Evolutionary conservation across 2,888 invertebrate genomes (phyloP), one percentile per base, ranked within the genome.

Genomic region (Sacculina carcini): DNA sequence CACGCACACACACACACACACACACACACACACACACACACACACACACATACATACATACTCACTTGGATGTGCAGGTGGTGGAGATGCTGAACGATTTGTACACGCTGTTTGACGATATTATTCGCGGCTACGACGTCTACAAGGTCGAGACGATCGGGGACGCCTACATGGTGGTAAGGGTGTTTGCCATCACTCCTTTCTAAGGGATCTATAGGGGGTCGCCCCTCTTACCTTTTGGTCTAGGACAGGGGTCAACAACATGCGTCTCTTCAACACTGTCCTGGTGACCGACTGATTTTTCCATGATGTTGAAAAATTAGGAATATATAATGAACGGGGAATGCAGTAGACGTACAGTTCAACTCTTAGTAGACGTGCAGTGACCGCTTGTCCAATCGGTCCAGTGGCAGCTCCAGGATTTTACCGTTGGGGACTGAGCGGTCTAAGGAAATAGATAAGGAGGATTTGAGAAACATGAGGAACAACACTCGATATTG

Each of bases 91-190:
- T 72, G 51, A 73, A 73, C 59, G 72, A 73, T 61, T 63, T 72
- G 46, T 72, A 72, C 62, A 68, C 71, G 38, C 68, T 69, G n/a
- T 72, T 73, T 59, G 72, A 72, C 59, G 66, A 68, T 21, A 71
- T 71, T 51, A 69, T 72, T 36, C 71, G 68, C 58, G 65, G 67
- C 54, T 71, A 70, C 59, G 65, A 68, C 56, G 68, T 67, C 14
- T 71, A 61, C 50, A 71, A 72, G 56, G 70, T 71, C 38, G 63
- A 64, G 50, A 64, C 63, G 10, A 63, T 63, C 21, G 63, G 63
- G 0, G 63, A 63, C 53, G 62, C 63, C 2, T 63, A 64, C 53
- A 63, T 63, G 63, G 63, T 63, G 12, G 62, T 63, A 10, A 52
- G 56, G 52, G n/a, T n/a, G n/a, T n/a, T n/a, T n/a, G n/a, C 10